Evolutionary conservation across 2,113 vertebrate species (phyloP), one percentile per base, ranked within the genome.

Genomic region (Engystomops pustulosus): DNA sequence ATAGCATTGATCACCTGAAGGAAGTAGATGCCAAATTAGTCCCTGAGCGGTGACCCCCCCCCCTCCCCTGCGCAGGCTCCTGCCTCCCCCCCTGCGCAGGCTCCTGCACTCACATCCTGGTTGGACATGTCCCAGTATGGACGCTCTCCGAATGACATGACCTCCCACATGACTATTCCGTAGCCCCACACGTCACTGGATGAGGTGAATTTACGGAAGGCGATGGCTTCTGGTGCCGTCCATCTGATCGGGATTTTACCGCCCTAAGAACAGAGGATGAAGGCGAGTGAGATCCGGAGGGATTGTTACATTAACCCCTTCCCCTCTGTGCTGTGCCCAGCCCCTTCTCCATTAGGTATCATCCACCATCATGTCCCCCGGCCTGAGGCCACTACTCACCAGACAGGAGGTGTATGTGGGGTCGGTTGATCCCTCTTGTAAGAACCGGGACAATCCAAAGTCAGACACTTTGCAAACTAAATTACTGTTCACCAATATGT

Each of bases 401-500:
- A 97, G 89, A 49, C 96, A 96, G 91, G 95, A 96, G 8, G 96
- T 97, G 87, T 97, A 97, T 18, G 96, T 97, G 36, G 96, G 96
- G 79, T 97, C 96, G 0, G 96, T 95, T 0, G 95, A 96, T 86
- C 95, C 96, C 88, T 97, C 96, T 86, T 97, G 95, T 77, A 97
- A 89, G 91, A 96, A 96, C 3, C 96, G 93, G 0, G 96, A 96
- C 67, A 97, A 90, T 58, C 96, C 96, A 0, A 97, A 97, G 89
- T 97, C 96, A 0, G 96, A 97, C 81, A 97, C 96, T 88, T 97
- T 97, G 90, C 96, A 97, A 81, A 97, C 96, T 15, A 97, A 91
- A 92, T 97, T 96, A 89, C 95, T 96, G 92, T 97, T 97, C 89
- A 97, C 96, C 74, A 97, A 90, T 89, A 97, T 96, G 90, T 97